phyloP scores from a whole-genome alignment of 1,140 invertebrate genomes.

The Nylanderia fulva region DNA sequence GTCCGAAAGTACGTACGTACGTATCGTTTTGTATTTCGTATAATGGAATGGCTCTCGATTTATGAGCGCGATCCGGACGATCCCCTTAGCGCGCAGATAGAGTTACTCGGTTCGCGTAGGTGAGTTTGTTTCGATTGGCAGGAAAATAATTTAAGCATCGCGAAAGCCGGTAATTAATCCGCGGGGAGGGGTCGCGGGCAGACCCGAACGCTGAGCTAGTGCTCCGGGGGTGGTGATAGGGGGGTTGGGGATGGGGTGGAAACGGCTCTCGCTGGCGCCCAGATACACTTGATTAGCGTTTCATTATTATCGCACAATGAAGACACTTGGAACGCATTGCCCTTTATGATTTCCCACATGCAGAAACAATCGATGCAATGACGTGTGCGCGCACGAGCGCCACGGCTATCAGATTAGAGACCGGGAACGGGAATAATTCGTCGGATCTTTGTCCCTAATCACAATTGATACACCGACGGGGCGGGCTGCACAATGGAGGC shows the following conservation, averaged over 20 bases:
- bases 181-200: slow-evolving; percentile 26
- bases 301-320: slow-evolving; percentile 71
- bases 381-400: slow-evolving; percentile 66
- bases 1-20: slow-evolving; percentile 38
- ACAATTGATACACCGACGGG: slow-evolving; percentile 76
- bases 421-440: slow-evolving; percentile 75
- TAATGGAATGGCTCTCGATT: slow-evolving; percentile 59
- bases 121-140: slow-evolving; percentile 59
- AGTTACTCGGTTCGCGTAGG: slow-evolving; percentile 47
- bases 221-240: too few species aligned
- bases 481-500: slow-evolving; percentile 70
- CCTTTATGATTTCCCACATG: slow-evolving; percentile 74
- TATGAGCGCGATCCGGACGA: slow-evolving; percentile 50
- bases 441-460: slow-evolving; percentile 78
- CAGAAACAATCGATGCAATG: slow-evolving; percentile 76
- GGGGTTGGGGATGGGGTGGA: too few species aligned
- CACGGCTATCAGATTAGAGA: slow-evolving; percentile 76
- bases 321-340: slow-evolving; percentile 70
- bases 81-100: slow-evolving; percentile 51
- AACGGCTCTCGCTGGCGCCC: slow-evolving; percentile 53
- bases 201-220: too few species aligned
- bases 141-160: slow-evolving; percentile 62
- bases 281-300: slow-evolving; percentile 68
- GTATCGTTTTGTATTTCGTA: slow-evolving; percentile 43
- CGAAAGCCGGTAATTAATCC: slow-evolving; percentile 59